phyloP scores from a whole-genome alignment of 2,113 vertebrate species.

The Leucopsar rothschildi region DNA sequence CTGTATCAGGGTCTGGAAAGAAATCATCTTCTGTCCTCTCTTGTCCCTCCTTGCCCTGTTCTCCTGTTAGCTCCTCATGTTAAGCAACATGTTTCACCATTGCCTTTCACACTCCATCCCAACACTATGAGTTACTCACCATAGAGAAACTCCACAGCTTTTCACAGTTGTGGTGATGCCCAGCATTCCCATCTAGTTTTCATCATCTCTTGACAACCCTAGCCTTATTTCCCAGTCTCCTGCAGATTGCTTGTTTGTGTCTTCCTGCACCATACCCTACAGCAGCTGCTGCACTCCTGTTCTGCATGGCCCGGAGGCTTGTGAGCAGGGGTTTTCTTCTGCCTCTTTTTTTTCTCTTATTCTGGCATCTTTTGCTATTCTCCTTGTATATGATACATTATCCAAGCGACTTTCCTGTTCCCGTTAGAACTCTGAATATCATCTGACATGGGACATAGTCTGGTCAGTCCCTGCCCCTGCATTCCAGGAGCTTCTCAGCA shows the following conservation, averaged over 20 bases:
- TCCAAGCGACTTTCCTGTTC: background rate
- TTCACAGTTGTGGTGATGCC: background rate
- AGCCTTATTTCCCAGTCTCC: background rate
- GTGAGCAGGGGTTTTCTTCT: background rate
- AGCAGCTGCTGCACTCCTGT: background rate
- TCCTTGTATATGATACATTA: accelerated
- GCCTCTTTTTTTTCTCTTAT: background rate
- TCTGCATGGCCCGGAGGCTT: background rate
- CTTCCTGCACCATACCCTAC: accelerated
- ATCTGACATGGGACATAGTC: background rate
- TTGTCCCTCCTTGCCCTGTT: background rate
- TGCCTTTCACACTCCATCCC: background rate
- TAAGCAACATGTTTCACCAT: accelerated
- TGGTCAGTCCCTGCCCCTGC: background rate
- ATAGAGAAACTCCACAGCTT: background rate
- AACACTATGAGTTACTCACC: background rate
- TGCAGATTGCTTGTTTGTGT: background rate
- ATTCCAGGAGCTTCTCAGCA: background rate
- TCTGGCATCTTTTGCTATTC: background rate
- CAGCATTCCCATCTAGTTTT: background rate
- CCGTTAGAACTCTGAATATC: background rate
- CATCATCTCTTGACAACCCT: background rate
- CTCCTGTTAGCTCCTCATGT: background rate
- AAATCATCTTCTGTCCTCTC: background rate
- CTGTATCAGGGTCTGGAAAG: background rate